These are phyloP conservation scores for Netelia fuscicornis DNA, from an alignment of 2,888 invertebrate species.

Conservation along the genomic window DNA sequence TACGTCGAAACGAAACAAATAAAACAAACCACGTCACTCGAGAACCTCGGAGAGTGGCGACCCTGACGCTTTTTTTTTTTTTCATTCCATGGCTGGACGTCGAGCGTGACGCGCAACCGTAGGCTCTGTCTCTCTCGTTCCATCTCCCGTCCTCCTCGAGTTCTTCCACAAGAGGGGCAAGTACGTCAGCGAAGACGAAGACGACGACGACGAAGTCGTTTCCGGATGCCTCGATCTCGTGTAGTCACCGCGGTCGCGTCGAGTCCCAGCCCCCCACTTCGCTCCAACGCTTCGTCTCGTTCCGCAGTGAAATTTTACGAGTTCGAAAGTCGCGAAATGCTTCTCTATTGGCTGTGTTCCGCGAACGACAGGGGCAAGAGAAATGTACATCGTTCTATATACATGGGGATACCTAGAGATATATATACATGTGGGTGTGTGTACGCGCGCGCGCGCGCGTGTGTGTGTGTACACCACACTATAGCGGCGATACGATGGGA, in stretches of 20 bases:
- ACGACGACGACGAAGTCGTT: constrained; percentile 42
- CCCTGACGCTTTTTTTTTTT: background rate
- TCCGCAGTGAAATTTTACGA: constrained; percentile 67
- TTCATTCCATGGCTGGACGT: constrained; percentile 4
- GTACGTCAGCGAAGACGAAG: background rate
- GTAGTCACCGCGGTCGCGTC: constrained; percentile 24
- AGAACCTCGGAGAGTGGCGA: constrained; percentile 23
- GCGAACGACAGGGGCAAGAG: background rate
- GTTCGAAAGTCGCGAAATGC: constrained; percentile 46
- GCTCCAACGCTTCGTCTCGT: constrained; percentile 25
- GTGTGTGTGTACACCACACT: too few relatives aligned
- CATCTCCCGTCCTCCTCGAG: background rate
- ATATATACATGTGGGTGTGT: background rate
- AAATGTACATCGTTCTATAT: constrained; percentile 5
- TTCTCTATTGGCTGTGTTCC: constrained; percentile 16
- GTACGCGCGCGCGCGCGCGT: too few relatives aligned
- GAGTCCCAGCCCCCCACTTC: background rate
- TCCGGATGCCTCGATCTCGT: constrained; percentile 54
- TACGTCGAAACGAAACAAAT: too few relatives aligned
- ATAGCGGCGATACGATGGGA: constrained; percentile 1
- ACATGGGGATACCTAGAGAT: background rate
- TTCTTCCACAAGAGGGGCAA: background rate
- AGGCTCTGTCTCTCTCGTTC: constrained; percentile 35
- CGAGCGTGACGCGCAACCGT: constrained; percentile 44
- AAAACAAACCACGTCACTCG: background rate